phyloP scores from a whole-genome alignment of 92 coral and sea anemone species.

The Micromussa lordhowensis region DNA sequence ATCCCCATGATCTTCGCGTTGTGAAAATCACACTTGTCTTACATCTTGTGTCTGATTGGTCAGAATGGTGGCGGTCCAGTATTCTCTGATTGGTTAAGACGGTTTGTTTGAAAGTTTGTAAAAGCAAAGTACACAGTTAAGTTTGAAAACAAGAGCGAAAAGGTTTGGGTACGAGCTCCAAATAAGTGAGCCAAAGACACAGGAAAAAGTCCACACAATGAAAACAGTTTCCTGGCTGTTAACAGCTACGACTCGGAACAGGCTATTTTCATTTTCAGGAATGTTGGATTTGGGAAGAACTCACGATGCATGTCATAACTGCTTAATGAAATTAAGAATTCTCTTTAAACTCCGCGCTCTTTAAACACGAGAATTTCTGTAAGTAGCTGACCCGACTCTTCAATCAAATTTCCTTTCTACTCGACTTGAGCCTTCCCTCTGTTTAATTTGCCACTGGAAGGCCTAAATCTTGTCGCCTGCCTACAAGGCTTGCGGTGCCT shows the following conservation, averaged over 20 bases:
- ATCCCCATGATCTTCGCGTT: neutral
- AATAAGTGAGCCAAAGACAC: neutral
- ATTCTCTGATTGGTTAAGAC: neutral
- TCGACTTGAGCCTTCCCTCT: neutral
- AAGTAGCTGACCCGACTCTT: neutral
- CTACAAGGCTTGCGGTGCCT: neutral
- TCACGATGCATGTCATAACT: neutral
- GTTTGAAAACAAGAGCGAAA: neutral
- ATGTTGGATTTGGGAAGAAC: neutral
- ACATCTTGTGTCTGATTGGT: neutral
- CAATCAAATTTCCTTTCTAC: neutral
- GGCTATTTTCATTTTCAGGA: neutral
- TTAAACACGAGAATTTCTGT: neutral
- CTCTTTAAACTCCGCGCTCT: conserved; percentile 2
- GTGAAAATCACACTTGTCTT: neutral
- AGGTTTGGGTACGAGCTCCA: neutral
- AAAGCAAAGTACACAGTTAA: neutral
- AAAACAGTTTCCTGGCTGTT: neutral
- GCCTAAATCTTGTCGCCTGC: neutral
- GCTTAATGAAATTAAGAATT: neutral
- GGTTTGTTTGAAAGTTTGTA: neutral
- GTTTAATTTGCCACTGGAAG: neutral
- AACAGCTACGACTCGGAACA: neutral
- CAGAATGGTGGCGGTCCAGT: neutral
- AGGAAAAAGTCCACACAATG: neutral